Conservation (phyloP, 2,888 invertebrate species). For the Yponomeuta plumbellus region DNA sequence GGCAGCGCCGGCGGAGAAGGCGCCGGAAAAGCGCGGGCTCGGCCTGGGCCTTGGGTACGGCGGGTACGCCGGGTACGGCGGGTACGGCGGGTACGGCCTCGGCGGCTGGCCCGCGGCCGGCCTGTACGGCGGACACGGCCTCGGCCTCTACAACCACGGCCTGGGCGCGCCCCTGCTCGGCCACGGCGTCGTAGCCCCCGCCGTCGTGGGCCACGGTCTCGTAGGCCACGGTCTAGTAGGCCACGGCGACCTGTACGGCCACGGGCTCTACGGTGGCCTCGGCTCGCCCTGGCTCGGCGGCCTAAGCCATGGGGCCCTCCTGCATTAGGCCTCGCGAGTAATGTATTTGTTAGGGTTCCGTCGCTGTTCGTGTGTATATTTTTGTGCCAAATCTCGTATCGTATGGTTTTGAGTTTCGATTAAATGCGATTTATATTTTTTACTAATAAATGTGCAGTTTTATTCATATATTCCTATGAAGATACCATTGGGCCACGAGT, state of each 20-base stretch:
- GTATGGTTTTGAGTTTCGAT: background rate
- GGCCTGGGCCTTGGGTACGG: slow-evolving; percentile 29
- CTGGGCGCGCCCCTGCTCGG: slow-evolving; percentile 20
- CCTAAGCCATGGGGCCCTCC: slow-evolving; percentile 6
- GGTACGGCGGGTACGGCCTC: slow-evolving; percentile 34
- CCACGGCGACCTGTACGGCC: slow-evolving; percentile 14
- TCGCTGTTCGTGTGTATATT: slow-evolving; percentile 6
- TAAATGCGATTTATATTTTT: background rate
- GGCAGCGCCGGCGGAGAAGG: slow-evolving; percentile 17
- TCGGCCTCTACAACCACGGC: slow-evolving; percentile 32
- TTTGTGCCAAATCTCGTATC: background rate
- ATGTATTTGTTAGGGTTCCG: slow-evolving; percentile 2
- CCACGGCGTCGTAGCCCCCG: slow-evolving; percentile 21
- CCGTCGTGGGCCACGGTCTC: slow-evolving; percentile 10
- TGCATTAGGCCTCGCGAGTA: slow-evolving; percentile 2
- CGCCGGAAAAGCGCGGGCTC: slow-evolving; percentile 19
- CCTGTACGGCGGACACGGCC: slow-evolving; percentile 32
- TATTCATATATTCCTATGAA: too few species aligned
- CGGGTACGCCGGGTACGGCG: slow-evolving; percentile 30
- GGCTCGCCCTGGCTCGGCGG: slow-evolving; percentile 13
- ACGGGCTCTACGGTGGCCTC: slow-evolving; percentile 15
- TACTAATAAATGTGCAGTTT: background rate
- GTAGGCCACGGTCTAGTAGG: slow-evolving; percentile 27
- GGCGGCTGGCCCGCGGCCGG: slow-evolving; percentile 37
- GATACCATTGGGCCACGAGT: too few species aligned